These are phyloP conservation scores for Lacerta bilineata DNA, from an alignment of 2,797 vertebrate genomes.

Conservation along the genomic window DNA sequence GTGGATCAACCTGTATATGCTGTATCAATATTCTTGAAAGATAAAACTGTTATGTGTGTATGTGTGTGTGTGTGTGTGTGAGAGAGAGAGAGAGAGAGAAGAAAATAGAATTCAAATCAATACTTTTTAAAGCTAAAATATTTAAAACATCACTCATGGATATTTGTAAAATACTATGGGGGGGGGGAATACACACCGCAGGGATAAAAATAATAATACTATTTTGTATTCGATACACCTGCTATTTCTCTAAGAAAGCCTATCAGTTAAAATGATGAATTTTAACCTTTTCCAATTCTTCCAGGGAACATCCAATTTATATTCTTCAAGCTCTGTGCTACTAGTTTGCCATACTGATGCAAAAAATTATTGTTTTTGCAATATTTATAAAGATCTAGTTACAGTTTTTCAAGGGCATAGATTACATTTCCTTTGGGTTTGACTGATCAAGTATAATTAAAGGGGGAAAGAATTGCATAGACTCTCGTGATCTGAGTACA, in stretches of 20 bases:
- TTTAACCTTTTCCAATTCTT: slow-evolving; percentile 87
- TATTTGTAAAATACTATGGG: slow-evolving; percentile 61
- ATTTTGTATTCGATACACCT: slow-evolving; percentile 80
- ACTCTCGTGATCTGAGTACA: slow-evolving; percentile 59
- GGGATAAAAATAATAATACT: slow-evolving; percentile 75
- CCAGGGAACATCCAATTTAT: slow-evolving; percentile 83
- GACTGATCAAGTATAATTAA: slow-evolving; percentile 64
- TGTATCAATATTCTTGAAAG: too few relatives aligned
- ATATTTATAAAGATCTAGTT: slow-evolving; percentile 79
- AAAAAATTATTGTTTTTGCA: slow-evolving; percentile 83
- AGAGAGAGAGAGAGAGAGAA: neutral
- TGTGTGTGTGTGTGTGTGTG: too few relatives aligned
- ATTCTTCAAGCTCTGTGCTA: slow-evolving; percentile 81
- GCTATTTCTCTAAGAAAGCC: slow-evolving; percentile 80
- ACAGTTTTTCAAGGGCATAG: slow-evolving; percentile 79
- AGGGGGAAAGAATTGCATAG: slow-evolving; percentile 47
- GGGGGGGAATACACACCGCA: slow-evolving; percentile 46
- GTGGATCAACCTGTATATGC: neutral
- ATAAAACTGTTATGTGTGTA: slow-evolving; percentile 10
- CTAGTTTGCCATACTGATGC: slow-evolving; percentile 81
- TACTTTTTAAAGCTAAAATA: slow-evolving; percentile 42
- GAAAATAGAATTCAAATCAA: slow-evolving; percentile 37
- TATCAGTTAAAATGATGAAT: slow-evolving; percentile 88
- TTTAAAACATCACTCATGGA: slow-evolving; percentile 53
- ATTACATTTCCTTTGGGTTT: slow-evolving; percentile 64